These are phyloP conservation scores for Panzeria rudis DNA, from an alignment of 2,888 invertebrate species.

Conservation along the genomic window DNA sequence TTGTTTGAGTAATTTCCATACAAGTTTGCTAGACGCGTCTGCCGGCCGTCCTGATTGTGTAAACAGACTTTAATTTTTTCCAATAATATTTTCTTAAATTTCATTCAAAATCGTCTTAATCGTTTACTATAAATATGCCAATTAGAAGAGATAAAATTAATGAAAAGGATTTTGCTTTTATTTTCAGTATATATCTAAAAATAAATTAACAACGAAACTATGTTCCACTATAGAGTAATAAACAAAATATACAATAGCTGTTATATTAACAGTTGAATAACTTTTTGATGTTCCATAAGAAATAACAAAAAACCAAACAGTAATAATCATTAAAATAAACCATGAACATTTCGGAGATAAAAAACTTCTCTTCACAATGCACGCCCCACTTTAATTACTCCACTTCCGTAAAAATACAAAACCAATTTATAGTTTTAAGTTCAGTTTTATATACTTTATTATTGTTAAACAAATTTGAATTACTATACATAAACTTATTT, in stretches of 20 bases:
- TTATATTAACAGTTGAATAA: constrained; percentile 68
- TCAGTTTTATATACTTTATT: constrained; percentile 37
- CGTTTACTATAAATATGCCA: constrained; percentile 20
- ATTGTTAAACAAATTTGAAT: constrained; percentile 13
- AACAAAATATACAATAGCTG: constrained; percentile 48
- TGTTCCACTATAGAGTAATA: constrained; percentile 47
- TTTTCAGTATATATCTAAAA: constrained; percentile 18
- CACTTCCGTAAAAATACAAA: background rate
- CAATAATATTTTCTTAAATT: background rate
- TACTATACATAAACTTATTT: constrained; percentile 6
- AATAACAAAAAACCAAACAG: background rate
- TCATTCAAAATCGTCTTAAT: constrained; percentile 13
- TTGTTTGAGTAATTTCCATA: no score
- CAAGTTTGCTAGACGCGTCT: no score
- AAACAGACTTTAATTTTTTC: background rate
- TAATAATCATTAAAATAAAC: constrained; percentile 23
- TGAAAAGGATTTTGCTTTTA: constrained; percentile 63
- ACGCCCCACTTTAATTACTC: constrained; percentile 16
- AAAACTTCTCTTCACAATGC: background rate
- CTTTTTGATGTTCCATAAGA: constrained; percentile 23
- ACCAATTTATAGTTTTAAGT: constrained; percentile 57
- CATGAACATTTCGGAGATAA: background rate
- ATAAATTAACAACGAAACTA: constrained; percentile 66
- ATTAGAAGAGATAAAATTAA: constrained; percentile 13
- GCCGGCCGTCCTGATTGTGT: no score